A percentile compares a stretch with the other conserved stretches of the same genome.
Conservation (phyloP, 2,888 invertebrate genomes). For the Sycophila texana region DNA sequence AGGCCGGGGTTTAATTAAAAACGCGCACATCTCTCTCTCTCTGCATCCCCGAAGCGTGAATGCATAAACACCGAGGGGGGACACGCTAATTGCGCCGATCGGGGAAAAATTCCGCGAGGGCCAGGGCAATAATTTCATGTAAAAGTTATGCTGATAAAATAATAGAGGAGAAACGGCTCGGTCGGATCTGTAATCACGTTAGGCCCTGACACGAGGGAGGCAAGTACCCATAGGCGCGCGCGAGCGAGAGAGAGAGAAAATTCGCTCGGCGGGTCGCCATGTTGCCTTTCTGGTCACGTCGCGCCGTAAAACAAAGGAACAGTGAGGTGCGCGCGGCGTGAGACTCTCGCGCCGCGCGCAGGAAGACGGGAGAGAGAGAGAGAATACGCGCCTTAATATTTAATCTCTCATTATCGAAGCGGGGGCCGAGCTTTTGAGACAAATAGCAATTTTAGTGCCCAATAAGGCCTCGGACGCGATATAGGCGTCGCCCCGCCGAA, state of each 20-base stretch:
- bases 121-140: conserved; percentile 30
- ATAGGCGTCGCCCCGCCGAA: conserved; percentile 17
- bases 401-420: conserved; percentile 74
- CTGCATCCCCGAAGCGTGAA: too few relatives aligned
- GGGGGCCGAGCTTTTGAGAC: conserved; percentile 72
- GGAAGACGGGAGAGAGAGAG: conserved; percentile 14
- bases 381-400: conserved; percentile 68
- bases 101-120: background rate
- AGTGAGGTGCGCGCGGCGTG: conserved; percentile 62
- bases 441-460: conserved; percentile 70
- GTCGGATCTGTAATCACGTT: conserved; percentile 67
- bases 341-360: background rate
- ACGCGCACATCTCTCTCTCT: background rate
- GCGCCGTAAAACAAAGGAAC: conserved; percentile 74
- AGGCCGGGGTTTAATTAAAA: conserved; percentile 20
- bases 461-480: conserved; percentile 55
- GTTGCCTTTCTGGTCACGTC: conserved; percentile 75
- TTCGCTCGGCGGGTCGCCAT: conserved; percentile 63
- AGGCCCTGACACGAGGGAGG: conserved; percentile 57
- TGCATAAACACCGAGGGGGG: background rate
- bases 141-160: conserved; percentile 49
- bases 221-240: background rate
- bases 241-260: conserved; percentile 11
- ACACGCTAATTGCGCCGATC: background rate
- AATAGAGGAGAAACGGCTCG: conserved; percentile 32